Base-by-base conservation (phyloP, 2,888 invertebrate genomes). In the Thyatira batis region DNA sequence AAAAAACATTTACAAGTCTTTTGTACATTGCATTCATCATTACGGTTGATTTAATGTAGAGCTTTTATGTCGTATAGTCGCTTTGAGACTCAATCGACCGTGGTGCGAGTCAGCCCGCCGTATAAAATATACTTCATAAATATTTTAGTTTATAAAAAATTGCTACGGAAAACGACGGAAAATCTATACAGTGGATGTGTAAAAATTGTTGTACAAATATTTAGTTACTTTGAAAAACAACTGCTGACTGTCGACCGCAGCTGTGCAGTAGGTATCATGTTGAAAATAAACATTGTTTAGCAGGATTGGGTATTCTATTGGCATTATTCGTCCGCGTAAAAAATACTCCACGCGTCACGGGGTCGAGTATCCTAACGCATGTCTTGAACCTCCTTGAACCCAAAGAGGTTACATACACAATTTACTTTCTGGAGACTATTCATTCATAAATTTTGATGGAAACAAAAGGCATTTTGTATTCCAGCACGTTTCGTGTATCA, bases 41-140 rank as follows among this genome's bases (percentile, higher is more conserved):
- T 67, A 65, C 65, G 60, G 58, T 69, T 33, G 73, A 67, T 69
- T 70, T 71, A 70, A 74, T 78, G 73, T 69, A 65, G 67, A 71
- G 73, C 64, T 71, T 73, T 71, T 74, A 71, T 67, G 73, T 73
- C 69, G 66, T 76, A 72, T 65, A 71, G 62, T 61, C 67, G 68
- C 77, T 78, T 79, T 77, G 77, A 71, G 71, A 74, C 60, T 65
- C 76, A 79, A 72, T 78, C 70, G 74, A 76, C 69, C 75, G 76
- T 64, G 67, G 54, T 53, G 63, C 52, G 56, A 65, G 61, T 65
- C 55, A 61, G 57, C 63, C 57, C 52, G 60, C 56, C 39, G 68
- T 65, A 70, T 73, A 69, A 76, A 71, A 67, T 63, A 56, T 61
- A 60, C 55, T 67, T 71, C 67, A 75, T 75, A 73, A 71, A 78